Base-by-base conservation (phyloP, 2,888 invertebrate genomes). In the Imbricaverruca yamaguchii region DNA sequence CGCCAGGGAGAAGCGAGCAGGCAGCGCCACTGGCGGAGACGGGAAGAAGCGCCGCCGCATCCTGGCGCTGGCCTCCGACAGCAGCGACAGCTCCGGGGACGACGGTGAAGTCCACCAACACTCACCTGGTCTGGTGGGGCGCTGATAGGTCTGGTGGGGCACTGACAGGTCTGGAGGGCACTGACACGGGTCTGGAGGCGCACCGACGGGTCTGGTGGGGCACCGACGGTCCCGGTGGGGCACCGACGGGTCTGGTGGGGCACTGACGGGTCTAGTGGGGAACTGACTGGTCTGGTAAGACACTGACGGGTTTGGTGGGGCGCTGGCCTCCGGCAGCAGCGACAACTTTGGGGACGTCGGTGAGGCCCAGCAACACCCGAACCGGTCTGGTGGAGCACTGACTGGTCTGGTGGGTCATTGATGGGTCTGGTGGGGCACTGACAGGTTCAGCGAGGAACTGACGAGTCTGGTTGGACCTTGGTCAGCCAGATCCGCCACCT, bases 11-110 rank as follows among this genome's bases (percentile, higher is more conserved):
- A 65, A 65, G 65, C 65, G 65, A 0, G 61, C 61, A 9, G 18
- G 18, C 15, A 61, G 18, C 18, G 61, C 61, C 15, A 18, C 7
- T 18, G 23, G 65, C n/a, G 65, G 65, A 1, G 18, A 8, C 18
- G 65, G 18, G 65, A 65, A 65, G 23, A 65, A 65, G 65, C n/a
- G 65, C 10, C n/a, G 65, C n/a, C 65, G 65, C 65, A 65, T 65
- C 65, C 23, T 65, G 65, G 65, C 65, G 65, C n/a, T 65, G 65
- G 65, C 23, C 2, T 65, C 65, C 65, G 65, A 65, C 65, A 65
- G 65, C 23, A 65, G 65, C 65, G 65, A 23, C n/a, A 23, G 23
- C 65, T 65, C 65, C n/a, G 65, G 10, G 18, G 65, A 23, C 23
- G 65, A 65, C 9, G 65, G 65, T 65, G 23, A 23, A 3, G 65